Evolutionary conservation across 1,140 invertebrate species (phyloP), one percentile per base, ranked within the genome.

Genomic region (Stegodyphus mimosarum): DNA sequence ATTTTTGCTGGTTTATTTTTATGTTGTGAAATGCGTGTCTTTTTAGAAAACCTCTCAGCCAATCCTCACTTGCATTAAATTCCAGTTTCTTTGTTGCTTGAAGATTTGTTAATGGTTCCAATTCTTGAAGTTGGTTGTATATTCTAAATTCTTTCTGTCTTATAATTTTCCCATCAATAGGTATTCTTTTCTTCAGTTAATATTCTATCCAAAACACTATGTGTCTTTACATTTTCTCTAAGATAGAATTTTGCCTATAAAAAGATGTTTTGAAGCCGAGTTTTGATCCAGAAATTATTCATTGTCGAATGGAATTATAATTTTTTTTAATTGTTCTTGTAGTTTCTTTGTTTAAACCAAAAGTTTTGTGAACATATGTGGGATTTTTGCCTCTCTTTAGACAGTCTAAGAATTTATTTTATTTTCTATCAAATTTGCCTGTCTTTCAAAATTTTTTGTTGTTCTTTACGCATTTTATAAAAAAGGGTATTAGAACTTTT

Each of bases 1-100:
- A 79, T 79, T 70, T 70, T 79, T 52, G 66, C 66, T 79, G 70
- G 2, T 71, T 77, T 67, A 15, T 60, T 60, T 60, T 60, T 10
- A 60, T 5, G 66, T 2, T n/a, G 6, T 77, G 33, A 66, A 51
- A 67, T 77, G 60, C 13, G n/a, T 77, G 10, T 66, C 49, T 66
- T 77, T 67, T 66, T 60, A 33, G 6, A 66, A 77, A 77, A 50
- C 3, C 48, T 52, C 10, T 18, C 17, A 73, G 15, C 50, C 71
- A 73, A 7, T 15, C 50, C 52, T 53, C 51, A 18, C 51, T 73
- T 53, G 51, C 71, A 73, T 53, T 53, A 55, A 73, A 52, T 73
- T 5, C 5, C 7, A 17, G 13, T 7, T 73, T 51, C n/a, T 73
- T 18, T 0, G n/a, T 17, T 51, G 50, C 5, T 4, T 60, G 15